These are phyloP conservation scores for Spea hammondii DNA, from an alignment of 2,797 vertebrate species.

Conservation along the genomic window DNA sequence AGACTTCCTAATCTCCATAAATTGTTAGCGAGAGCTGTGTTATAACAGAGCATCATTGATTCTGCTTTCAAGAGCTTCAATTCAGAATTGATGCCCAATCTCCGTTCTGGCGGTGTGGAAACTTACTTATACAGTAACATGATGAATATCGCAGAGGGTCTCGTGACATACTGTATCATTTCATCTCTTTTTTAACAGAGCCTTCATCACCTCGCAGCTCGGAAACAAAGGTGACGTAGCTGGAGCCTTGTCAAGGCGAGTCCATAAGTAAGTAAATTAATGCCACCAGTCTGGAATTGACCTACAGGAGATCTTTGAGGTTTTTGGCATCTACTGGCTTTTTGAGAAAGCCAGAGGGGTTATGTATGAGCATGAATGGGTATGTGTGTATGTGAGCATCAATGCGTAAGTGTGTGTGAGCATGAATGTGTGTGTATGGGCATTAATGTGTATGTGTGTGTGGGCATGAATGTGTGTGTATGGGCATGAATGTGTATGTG, in stretches of 20 bases:
- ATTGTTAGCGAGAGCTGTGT: slow-evolving; percentile 66
- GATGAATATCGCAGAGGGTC: slow-evolving; percentile 7
- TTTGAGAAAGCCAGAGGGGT: no score
- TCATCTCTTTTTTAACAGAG: slow-evolving; percentile 9
- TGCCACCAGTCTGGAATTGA: no score
- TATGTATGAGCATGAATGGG: no score
- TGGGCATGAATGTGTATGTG: no score
- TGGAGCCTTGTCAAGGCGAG: not conserved
- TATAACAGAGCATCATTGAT: slow-evolving; percentile 73
- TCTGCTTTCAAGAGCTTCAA: slow-evolving; percentile 60
- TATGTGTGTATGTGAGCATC: no score
- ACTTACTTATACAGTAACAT: not conserved
- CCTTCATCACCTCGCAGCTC: slow-evolving; percentile 1
- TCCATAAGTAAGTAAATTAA: no score
- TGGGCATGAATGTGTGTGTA: no score
- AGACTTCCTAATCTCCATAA: slow-evolving; percentile 73
- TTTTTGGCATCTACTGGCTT: no score
- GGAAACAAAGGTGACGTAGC: not conserved
- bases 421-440: no score
- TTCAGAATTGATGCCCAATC: slow-evolving; percentile 56
- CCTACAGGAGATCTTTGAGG: no score
- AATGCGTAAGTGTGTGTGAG: no score
- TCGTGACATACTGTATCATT: slow-evolving; percentile 10
- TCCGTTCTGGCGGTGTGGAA: slow-evolving; percentile 11
- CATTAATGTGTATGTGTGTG: no score